Base-by-base conservation (phyloP, 2,797 vertebrate genomes). In the Enteromius paludinosus region DNA sequence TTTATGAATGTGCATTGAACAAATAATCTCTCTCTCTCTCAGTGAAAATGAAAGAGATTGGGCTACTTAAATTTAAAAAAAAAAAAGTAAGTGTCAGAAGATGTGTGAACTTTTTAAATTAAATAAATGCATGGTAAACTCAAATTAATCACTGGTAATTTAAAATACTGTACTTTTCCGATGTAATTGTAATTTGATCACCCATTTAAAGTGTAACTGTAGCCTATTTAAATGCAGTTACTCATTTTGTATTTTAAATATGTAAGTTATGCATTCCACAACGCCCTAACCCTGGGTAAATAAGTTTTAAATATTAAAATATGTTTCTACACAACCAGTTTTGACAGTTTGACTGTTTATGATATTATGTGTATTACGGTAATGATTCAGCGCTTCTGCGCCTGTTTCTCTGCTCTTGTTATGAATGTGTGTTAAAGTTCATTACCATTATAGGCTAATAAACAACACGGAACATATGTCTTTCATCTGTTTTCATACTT, bases 331-430 rank as follows among this genome's bases (percentile, higher is more conserved):
- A 28, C 30, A n/a, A 1, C n/a, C 8, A 54, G 6, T 5, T 8
- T 33, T 33, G 47, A 4, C 25, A 14, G 35, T 14, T 10, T 14
- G 30, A 56, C 11, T 25, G 4, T 1, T 1, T 41, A 23, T 12
- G 28, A 52, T 73, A 73, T 43, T 66, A 1, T 5, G 0, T 10
- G 30, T 59, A 72, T 56, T 90, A 89, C 85, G 84, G 88, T 90
- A 88, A 88, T 87, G 89, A 90, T 81, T 89, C 84, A 89, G 89
- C 87, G 68, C n/a, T 87, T 81, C 33, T 80, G 9, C 14, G 54
- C 56, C n/a, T 20, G 20, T 72, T 33, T 54, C 33, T 47, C 30
- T 18, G 35, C 49, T 62, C 6, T 4, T 3, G 11, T 35, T 75
- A 43, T 65, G 38, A 68, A 81, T 64, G 56, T 74, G 69, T 75